Percentiles rank a stretch among this genome's conserved stretches.
Evolutionary conservation across 2,113 vertebrate genomes (phyloP).

Genomic region (Chloebia gouldiae): DNA sequence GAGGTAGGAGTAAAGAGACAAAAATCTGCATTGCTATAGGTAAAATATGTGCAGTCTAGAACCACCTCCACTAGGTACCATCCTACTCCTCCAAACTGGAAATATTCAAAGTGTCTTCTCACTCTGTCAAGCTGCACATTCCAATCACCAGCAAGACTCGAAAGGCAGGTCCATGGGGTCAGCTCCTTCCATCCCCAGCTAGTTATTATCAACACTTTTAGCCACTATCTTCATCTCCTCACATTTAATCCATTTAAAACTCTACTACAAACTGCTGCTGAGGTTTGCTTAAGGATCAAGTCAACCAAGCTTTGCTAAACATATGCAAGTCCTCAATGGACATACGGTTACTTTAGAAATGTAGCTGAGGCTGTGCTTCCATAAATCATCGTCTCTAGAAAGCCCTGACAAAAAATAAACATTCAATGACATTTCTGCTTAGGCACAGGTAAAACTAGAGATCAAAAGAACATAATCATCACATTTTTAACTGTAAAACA

Average conservation of each 20-base stretch:
- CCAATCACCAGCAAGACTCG: background rate
- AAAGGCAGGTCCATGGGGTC: background rate
- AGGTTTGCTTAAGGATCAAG: background rate
- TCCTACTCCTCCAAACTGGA: constrained; percentile 41
- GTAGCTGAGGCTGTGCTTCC: background rate
- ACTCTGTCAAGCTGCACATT: background rate
- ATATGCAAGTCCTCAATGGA: background rate
- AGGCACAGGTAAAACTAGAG: background rate
- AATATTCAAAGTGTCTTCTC: background rate
- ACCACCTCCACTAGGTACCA: constrained; percentile 40
- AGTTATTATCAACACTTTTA: background rate
- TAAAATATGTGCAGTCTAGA: constrained; percentile 55
- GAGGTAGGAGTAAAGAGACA: constrained; percentile 19
- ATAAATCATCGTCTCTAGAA: background rate
- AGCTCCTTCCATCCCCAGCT: background rate
- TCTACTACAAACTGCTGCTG: background rate
- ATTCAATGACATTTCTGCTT: background rate
- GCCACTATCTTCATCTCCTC: background rate
- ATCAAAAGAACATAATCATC: background rate
- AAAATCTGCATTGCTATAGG: constrained; percentile 34
- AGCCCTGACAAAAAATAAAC: background rate
- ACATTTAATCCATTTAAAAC: background rate
- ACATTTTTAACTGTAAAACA: background rate
- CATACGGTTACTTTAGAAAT: background rate
- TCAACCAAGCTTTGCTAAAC: background rate